Evolutionary conservation across 2,113 vertebrate species (phyloP).

Genomic region (Syngnathus floridae): DNA sequence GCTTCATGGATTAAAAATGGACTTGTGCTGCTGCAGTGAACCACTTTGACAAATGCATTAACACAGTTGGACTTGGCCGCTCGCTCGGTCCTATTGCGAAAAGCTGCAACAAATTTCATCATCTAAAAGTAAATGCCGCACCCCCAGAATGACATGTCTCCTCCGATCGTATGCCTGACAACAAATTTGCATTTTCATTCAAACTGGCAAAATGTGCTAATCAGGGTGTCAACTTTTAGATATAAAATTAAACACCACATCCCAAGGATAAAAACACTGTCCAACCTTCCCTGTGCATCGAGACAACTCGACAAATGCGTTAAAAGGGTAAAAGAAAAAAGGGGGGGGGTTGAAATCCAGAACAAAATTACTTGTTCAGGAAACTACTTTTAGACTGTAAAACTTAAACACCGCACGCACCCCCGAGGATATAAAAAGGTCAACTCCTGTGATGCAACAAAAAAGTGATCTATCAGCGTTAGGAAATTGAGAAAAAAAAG

Average conservation of each 20-base stretch:
- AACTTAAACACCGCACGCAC: no score
- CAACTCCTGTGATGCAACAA: no score
- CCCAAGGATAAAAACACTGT: not conserved
- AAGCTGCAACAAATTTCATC: not conserved
- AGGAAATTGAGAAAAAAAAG: no score
- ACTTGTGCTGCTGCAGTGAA: slow-evolving; percentile 52
- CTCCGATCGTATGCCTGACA: not conserved
- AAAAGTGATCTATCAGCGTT: no score
- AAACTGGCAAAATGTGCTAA: not conserved
- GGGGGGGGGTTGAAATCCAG: no score
- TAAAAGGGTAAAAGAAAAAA: not conserved
- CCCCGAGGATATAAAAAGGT: no score
- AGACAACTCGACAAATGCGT: not conserved
- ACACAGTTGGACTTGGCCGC: not conserved
- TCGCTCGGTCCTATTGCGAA: not conserved
- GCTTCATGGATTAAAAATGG: not conserved
- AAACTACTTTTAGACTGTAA: no score
- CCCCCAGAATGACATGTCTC: not conserved
- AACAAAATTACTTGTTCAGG: no score
- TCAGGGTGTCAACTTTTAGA: not conserved
- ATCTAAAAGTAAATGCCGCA: not conserved
- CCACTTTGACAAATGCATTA: not conserved
- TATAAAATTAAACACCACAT: not conserved
- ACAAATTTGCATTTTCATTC: not conserved
- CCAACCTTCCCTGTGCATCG: not conserved